Evolutionary conservation across 2,888 invertebrate genomes (phyloP), one percentile per base, ranked within the genome.

Genomic region (Cenopis cana): DNA sequence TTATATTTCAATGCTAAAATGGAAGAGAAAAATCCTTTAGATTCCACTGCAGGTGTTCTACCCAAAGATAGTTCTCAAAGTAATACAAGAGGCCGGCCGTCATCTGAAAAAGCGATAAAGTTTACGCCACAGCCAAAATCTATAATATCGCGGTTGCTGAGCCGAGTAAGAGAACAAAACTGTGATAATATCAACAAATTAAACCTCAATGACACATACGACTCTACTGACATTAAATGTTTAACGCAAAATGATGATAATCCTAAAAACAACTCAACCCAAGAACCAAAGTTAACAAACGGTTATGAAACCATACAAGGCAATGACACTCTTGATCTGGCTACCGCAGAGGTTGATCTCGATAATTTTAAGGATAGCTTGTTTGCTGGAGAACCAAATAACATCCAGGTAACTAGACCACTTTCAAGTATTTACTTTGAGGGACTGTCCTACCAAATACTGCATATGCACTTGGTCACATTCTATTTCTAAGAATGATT

Each of bases 121-220:
- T 91, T 90, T 77, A 82, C 87, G 56, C 80, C 87, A 59, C 86
- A 87, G 76, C 91, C 91, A 17, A 83, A 80, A 73, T 92, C 92
- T n/a, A 82, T 88, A 33, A 79, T 92, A 74, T 85, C 90, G 38
- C 80, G 83, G 69, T 79, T 89, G 73, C 75, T 92, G 62, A 78
- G 73, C 68, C 79, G 84, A 77, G 76, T 78, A 24, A 79, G 77
- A 73, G 68, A 74, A 11, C 74, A 76, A 57, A 71, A 73, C 66
- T 66, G 55, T 68, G 62, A 77, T 68, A 17, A 14, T n/a, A 18
- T 20, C 4, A 60, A 46, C 10, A 46, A 65, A 36, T 17, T 36
- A 24, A 41, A 10, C 29, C 12, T 17, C 6, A 52, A 18, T 52
- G 38, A 17, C 57, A 49, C 24, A 11, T 12, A 46, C 11, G 52